Evolutionary conservation across 1,140 invertebrate genomes (phyloP).

Genomic region (Calephelis nemesis): DNA sequence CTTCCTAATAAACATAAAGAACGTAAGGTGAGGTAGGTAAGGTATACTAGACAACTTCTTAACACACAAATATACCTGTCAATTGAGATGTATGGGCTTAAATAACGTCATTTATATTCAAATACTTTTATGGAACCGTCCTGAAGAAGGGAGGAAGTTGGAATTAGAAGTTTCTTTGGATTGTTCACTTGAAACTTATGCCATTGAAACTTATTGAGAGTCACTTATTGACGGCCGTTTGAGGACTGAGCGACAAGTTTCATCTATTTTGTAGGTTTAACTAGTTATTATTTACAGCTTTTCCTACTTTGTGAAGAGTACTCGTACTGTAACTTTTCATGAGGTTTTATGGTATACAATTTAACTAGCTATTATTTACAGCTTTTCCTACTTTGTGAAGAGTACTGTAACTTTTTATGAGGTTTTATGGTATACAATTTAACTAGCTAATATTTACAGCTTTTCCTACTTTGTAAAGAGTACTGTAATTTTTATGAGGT

Average conservation of each 20-base stretch:
- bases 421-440: no score
- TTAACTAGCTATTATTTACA: no score
- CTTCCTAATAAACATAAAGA: no score
- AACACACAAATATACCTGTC: no score
- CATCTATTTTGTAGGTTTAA: slow-evolving; percentile 3
- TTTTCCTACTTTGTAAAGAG: no score
- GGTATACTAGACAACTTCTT: no score
- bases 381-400: neutral
- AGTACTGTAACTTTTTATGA: no score
- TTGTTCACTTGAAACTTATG: slow-evolving; percentile 7
- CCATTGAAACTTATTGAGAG: slow-evolving; percentile 10
- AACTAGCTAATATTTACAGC: no score
- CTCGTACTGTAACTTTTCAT: no score
- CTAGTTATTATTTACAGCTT: neutral
- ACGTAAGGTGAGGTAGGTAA: no score
- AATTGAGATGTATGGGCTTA: neutral
- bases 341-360: no score
- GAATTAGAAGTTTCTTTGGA: slow-evolving; percentile 6
- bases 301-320: neutral
- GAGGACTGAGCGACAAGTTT: neutral
- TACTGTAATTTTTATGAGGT: no score
- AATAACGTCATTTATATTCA: neutral
- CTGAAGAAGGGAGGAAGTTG: neutral
- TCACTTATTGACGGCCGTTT: slow-evolving; percentile 6
- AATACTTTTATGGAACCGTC: neutral